Conservation (phyloP, 30 jellyfish, hydroid and myxozoan genomes). For the Turritopsis rubra region DNA sequence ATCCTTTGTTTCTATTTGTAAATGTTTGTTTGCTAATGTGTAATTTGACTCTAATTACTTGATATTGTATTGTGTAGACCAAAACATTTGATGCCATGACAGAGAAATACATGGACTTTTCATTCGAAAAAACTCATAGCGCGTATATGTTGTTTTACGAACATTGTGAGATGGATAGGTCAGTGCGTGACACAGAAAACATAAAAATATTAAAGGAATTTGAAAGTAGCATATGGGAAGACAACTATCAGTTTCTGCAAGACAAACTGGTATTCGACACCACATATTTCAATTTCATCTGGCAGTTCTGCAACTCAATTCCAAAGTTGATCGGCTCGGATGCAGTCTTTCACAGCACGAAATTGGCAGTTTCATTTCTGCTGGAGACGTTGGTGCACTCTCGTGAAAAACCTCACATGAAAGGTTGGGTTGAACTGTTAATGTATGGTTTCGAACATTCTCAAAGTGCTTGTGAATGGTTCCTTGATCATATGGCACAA, state of each 20-base stretch:
- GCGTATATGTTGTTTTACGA: constrained; percentile 93
- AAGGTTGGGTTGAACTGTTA: constrained; percentile 86
- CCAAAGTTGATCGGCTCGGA: constrained; percentile 54
- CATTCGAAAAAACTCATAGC: constrained; percentile 94
- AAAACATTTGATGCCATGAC: constrained; percentile 93
- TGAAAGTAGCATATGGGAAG: constrained; percentile 75
- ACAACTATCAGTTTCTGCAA: constrained; percentile 64
- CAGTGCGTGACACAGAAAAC: constrained; percentile 35
- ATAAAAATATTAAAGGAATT: constrained; percentile 54
- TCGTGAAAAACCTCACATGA: constrained; percentile 87
- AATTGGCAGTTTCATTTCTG: constrained; percentile 70
- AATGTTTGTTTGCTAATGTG: background rate
- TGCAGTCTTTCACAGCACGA: constrained; percentile 54
- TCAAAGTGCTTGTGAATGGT: constrained; percentile 93
- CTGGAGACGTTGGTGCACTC: constrained; percentile 86
- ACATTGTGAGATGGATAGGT: constrained; percentile 56
- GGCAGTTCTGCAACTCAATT: constrained; percentile 85
- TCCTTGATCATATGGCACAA: constrained; percentile 77
- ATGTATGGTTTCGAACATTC: constrained; percentile 61
- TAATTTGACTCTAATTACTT: constrained; percentile 2
- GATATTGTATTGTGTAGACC: constrained; percentile 41
- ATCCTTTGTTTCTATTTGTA: background rate
- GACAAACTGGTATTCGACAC: constrained; percentile 82
- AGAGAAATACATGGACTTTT: constrained; percentile 91
- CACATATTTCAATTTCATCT: constrained; percentile 73